Percentiles rank a stretch among this genome's conserved stretches.
Conservation (phyloP, 2,113 vertebrate species). For the Puntigrus tetrazona region DNA sequence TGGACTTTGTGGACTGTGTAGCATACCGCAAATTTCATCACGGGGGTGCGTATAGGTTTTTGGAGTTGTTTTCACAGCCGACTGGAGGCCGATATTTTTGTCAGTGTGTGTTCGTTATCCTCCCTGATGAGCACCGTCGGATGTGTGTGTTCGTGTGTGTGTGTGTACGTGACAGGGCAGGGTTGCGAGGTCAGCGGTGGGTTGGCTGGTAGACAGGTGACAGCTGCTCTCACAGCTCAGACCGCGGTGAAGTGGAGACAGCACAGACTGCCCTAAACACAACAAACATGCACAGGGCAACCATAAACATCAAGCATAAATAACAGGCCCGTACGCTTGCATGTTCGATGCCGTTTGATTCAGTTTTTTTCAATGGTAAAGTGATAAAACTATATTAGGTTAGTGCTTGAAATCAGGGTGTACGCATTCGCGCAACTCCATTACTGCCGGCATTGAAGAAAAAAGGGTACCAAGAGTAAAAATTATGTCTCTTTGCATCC, state of each 20-base stretch:
- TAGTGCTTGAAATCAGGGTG: background rate
- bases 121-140: slow-evolving; percentile 28
- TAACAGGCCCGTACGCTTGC: background rate
- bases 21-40: slow-evolving; percentile 33
- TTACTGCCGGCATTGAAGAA: background rate
- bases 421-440: background rate
- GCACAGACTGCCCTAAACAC: slow-evolving; percentile 3
- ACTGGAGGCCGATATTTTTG: slow-evolving; percentile 18
- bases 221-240: slow-evolving; percentile 49
- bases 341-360: background rate
- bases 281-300: slow-evolving; percentile 34
- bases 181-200: slow-evolving; percentile 34
- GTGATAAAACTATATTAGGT: background rate
- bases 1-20: slow-evolving; percentile 1
- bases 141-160: slow-evolving; percentile 8
- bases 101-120: slow-evolving; percentile 38
- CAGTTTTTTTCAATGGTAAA: background rate
- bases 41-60: background rate
- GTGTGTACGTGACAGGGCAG: slow-evolving; percentile 19
- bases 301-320: background rate
- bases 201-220: slow-evolving; percentile 47
- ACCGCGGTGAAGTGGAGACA: slow-evolving; percentile 32
- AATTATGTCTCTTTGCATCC: background rate
- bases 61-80: slow-evolving; percentile 42
- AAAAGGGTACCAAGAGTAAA: background rate